Conservation (phyloP, 2,888 invertebrate genomes). For the Rhaphigaster nebulosa region DNA sequence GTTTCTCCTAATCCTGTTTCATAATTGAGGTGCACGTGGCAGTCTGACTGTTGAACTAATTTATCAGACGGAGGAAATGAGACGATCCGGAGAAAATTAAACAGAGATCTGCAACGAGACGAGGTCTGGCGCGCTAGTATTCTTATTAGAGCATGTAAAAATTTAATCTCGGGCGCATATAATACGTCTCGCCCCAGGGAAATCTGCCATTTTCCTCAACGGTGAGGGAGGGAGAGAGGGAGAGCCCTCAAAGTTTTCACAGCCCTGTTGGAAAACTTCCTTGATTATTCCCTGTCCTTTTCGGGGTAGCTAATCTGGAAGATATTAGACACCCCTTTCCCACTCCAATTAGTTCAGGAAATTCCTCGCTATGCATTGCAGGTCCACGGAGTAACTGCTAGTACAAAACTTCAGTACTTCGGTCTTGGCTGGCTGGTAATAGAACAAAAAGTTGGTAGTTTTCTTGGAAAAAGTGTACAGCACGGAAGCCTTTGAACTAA, state of each 20-base stretch:
- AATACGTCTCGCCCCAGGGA: slow-evolving; percentile 51
- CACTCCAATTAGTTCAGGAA: not conserved
- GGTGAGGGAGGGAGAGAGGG: not conserved
- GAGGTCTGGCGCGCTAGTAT: slow-evolving; percentile 1
- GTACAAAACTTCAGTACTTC: not conserved
- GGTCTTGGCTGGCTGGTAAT: not conserved
- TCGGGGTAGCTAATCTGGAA: not conserved
- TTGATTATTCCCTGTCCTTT: not conserved
- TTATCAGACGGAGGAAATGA: slow-evolving; percentile 10
- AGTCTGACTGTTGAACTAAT: slow-evolving; percentile 5
- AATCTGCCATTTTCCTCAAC: slow-evolving; percentile 40
- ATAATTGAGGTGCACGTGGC: not conserved
- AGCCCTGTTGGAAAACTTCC: slow-evolving; percentile 12
- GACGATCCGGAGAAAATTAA: slow-evolving; percentile 44
- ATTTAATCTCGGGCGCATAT: slow-evolving; percentile 52
- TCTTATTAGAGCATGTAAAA: slow-evolving; percentile 55
- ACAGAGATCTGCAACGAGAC: slow-evolving; percentile 17
- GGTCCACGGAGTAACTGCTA: not conserved
- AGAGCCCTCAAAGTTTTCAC: slow-evolving; percentile 19
- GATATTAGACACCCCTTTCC: not conserved
- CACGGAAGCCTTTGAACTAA: no score
- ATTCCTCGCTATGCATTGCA: not conserved
- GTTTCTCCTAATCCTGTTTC: not conserved
- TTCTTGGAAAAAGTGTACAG: not conserved
- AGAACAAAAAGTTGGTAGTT: not conserved